Evolutionary conservation across 2,797 vertebrate genomes (phyloP), one percentile per base, ranked within the genome.

Genomic region (Enteromius treurensis): DNA sequence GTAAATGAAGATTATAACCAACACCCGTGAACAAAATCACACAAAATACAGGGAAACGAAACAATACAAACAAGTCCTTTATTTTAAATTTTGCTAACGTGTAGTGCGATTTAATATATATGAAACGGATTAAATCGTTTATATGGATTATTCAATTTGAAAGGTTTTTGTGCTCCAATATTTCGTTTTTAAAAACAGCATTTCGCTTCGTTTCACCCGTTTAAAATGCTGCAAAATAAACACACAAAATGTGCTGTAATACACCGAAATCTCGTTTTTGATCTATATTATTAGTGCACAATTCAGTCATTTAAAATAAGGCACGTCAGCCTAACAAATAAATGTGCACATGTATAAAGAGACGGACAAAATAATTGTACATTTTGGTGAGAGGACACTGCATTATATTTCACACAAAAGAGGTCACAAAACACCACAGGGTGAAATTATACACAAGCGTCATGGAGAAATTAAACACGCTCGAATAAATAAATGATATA

Each of bases 1-100:
- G 89, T 88, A 86, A 87, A 83, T 60, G 79, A 86, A 89, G 86
- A 91, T 92, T 75, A 74, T 86, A 58, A 40, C 17, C 77, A 80
- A 51, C 19, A 77, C 15, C 15, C 67, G 58, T 45, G 55, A 21
- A 55, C 26, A 64, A 82, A 74, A 37, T 4, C 37, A 26, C 40
- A 29, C 1, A 73, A 78, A 47, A 60, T 21, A 47, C 23, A 37
- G 45, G 49, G 19, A 51, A 47, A 19, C 19, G 14, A 73, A 29
- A 73, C 7, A 15, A 32, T 32, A 69, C 14, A 42, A 29, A 45
- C 21, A 26, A 26, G 17, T n/a, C 8, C 17, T 55, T 49, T 26
- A 11, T 49, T 51, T 34, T 7, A 5, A 62, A 34, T 47, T 47
- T n/a, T 3, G 11, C 6, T 4, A 23, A n/a, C 19, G 14, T 81